A percentile compares a stretch with the other conserved stretches of the same genome.
phyloP scores from a whole-genome alignment of 2,797 vertebrate genomes.

The Crocidura indochinensis region DNA sequence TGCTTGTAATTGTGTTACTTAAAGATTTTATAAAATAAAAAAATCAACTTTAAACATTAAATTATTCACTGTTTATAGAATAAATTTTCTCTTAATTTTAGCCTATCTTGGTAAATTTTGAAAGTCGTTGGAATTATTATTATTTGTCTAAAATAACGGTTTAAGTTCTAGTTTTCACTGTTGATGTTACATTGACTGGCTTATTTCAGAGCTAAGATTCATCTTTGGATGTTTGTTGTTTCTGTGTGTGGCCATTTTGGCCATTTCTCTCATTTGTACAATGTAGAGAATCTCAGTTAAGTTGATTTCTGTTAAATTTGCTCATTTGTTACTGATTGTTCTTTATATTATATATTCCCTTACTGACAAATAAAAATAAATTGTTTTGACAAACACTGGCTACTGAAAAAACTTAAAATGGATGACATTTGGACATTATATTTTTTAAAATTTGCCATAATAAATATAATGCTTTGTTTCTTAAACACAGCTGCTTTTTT shows the following conservation, averaged over 20 bases:
- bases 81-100: not conserved
- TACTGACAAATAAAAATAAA: slow-evolving; percentile 24
- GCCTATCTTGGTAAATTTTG: not conserved
- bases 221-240: fast-evolving
- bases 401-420: not conserved
- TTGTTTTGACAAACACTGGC: not conserved
- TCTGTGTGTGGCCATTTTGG: not conserved
- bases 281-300: not conserved
- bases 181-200: not conserved
- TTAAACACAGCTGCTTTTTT: not conserved
- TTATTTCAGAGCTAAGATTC: not conserved
- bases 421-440: not conserved
- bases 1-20: too few species aligned
- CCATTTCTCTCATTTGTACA: not conserved
- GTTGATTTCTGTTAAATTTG: not conserved
- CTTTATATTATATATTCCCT: not conserved
- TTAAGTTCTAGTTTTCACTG: not conserved
- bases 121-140: not conserved
- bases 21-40: too few species aligned
- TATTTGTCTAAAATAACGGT: not conserved
- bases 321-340: not conserved
- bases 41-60: not conserved
- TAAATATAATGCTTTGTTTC: not conserved
- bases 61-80: not conserved
- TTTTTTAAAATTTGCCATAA: not conserved